Base-by-base conservation (phyloP, 1,140 invertebrate genomes). In the Panonychus citri region DNA sequence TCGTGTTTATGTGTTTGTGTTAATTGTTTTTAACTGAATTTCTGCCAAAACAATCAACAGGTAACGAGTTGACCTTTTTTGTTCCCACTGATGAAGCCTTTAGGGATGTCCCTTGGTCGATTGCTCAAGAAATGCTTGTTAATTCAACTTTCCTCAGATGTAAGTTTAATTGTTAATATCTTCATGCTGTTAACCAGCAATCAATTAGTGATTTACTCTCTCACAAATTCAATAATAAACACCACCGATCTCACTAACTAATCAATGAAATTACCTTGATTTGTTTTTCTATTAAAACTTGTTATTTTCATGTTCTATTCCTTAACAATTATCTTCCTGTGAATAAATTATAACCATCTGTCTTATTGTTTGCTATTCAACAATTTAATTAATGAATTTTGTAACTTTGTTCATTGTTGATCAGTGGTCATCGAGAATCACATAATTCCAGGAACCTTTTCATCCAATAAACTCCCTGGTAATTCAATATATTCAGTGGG, bases 61-160 rank as follows among this genome's bases (percentile, higher is more conserved):
- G 26, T 28, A 51, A 51, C 27, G 28, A 27, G 21, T 71, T 65
- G 59, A 72, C 71, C 2, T 55, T 71, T 0, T 67, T 72, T 19
- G 69, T 64, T 7, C 70, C 71, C 13, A 64, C 62, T 19, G 65
- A 72, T 61, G 61, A 65, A 19, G 69, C 70, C 12, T 70, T 71
- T 57, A 58, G 57, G 27, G 63, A 63, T 30, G 43, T 72, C 15
- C 67, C 66, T 15, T 26, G 53, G 3, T 60, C 60, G 3, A 50
- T 65, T 19, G 58, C 60, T n/a, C 54, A 64, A 34, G 54, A 64
- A 27, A 25, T 62, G 13, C 10, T 30, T 2, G 25, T 50, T 1
- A 62, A 62, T 40, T 53, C 10, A 7, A 62, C 54, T 12, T 57
- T 62, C 4, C 37, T 58, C 1, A 53, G 58, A 42, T 56, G 61